Conservation (phyloP, 2,888 invertebrate species). For the Eulithis testata region DNA sequence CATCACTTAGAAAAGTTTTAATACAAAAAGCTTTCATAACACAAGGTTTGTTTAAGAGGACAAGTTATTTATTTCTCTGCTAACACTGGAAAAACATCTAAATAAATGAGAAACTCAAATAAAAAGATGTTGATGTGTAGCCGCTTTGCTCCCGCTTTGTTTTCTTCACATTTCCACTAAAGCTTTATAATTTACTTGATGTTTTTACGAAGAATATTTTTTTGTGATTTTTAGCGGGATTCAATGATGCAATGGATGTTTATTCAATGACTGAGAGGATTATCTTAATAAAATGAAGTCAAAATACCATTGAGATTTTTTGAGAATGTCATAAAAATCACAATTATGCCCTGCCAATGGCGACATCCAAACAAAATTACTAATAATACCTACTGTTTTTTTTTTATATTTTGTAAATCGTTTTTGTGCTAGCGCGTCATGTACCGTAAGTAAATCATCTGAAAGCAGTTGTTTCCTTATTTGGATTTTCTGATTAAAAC, state of each 20-base stretch:
- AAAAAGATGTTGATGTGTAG: slow-evolving; percentile 22
- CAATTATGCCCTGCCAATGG: no score
- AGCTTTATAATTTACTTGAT: not conserved
- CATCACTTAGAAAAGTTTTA: not conserved
- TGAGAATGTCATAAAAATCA: no score
- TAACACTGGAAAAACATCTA: slow-evolving; percentile 19
- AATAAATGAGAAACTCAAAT: slow-evolving; percentile 26
- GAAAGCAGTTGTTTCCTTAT: no score
- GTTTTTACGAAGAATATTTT: not conserved
- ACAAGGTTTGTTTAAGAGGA: slow-evolving; percentile 4
- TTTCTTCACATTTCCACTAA: slow-evolving; percentile 14
- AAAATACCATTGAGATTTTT: no score
- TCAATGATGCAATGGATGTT: not conserved
- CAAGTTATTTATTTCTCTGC: slow-evolving; percentile 11
- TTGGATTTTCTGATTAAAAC: no score
- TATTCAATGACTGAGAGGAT: no score
- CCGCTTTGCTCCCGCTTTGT: slow-evolving; percentile 7
- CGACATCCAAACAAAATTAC: no score
- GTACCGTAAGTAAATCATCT: no score
- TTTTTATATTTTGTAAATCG: no score
- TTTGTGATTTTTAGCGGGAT: not conserved
- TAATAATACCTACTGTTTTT: no score
- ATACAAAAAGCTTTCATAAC: slow-evolving; percentile 4
- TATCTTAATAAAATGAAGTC: no score
- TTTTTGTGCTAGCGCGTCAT: no score